phyloP scores from a whole-genome alignment of 2,797 vertebrate species.

The Aeoliscus strigatus region DNA sequence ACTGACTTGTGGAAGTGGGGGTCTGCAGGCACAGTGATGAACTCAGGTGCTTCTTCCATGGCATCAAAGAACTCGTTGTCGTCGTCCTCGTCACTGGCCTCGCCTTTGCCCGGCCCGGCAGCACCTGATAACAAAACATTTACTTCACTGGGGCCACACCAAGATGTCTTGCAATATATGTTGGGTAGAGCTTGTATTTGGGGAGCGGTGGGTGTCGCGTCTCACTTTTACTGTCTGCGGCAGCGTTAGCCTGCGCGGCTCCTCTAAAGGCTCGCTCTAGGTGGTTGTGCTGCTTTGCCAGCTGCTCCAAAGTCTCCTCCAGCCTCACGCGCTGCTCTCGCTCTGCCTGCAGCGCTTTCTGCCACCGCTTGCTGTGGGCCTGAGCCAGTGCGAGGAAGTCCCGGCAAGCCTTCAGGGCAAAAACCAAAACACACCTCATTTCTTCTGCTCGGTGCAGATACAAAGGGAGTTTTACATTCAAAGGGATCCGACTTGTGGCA shows the following conservation, averaged over 20 bases:
- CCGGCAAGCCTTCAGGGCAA: constrained; percentile 82
- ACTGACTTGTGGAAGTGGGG: constrained; percentile 90
- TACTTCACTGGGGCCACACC: too few species aligned
- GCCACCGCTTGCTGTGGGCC: constrained; percentile 93
- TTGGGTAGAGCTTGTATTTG: too few species aligned
- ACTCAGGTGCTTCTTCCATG: constrained; percentile 84
- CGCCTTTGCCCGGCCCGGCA: constrained; percentile 77
- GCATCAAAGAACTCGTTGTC: constrained; percentile 96
- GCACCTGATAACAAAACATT: constrained; percentile 60
- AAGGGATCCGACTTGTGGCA: too few species aligned
- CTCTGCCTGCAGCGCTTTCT: constrained; percentile 92
- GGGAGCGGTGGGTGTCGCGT: too few species aligned
- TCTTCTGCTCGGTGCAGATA: too few species aligned
- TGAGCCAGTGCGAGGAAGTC: constrained; percentile 91
- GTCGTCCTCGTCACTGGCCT: constrained; percentile 91
- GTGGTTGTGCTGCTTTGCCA: constrained; percentile 97
- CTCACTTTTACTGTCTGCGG: constrained; percentile 80
- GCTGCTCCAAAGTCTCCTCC: constrained; percentile 93
- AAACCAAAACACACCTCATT: constrained; percentile 1
- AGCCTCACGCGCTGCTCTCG: constrained; percentile 90
- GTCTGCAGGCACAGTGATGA: constrained; percentile 86
- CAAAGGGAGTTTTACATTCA: too few species aligned
- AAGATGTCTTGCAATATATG: too few species aligned
- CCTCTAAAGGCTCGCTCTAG: constrained; percentile 92
- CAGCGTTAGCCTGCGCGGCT: constrained; percentile 68